Evolutionary conservation across 2,888 invertebrate genomes (phyloP).

Genomic region (Leistus spinibarbis): DNA sequence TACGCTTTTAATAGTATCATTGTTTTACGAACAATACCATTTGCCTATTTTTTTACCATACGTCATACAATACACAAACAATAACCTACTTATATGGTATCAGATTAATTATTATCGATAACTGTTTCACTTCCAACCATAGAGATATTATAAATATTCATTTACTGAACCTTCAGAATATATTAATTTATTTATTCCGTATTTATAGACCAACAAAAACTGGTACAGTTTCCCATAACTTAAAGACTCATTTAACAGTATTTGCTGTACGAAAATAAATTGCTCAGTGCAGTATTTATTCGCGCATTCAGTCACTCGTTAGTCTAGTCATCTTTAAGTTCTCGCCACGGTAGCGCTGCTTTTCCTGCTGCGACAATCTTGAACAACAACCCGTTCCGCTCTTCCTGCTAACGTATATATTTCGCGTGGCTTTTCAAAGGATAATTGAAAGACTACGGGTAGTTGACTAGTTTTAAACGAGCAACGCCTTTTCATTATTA

Average conservation of each 20-base stretch:
- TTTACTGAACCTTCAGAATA: too few relatives aligned
- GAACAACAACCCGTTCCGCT: neutral
- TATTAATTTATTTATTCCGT: too few relatives aligned
- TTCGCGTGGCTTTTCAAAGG: slow-evolving; percentile 16
- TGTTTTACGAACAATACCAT: neutral
- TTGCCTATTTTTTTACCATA: neutral
- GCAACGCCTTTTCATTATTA: slow-evolving; percentile 29
- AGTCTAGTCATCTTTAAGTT: neutral
- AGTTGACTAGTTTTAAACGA: slow-evolving; percentile 14
- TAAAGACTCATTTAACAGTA: too few relatives aligned
- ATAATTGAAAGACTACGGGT: slow-evolving; percentile 25
- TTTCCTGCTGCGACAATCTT: neutral
- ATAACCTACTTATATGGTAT: too few relatives aligned
- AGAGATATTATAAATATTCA: too few relatives aligned
- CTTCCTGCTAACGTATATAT: slow-evolving; percentile 11
- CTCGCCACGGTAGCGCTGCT: neutral
- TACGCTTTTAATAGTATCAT: neutral
- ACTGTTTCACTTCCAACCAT: too few relatives aligned
- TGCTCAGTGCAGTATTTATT: neutral
- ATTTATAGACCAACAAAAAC: too few relatives aligned
- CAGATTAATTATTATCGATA: too few relatives aligned
- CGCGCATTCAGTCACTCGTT: neutral
- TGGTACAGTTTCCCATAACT: too few relatives aligned
- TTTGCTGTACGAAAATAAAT: neutral
- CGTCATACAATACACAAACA: too few relatives aligned